These are phyloP conservation scores for Ypsolopha scabrella DNA, from an alignment of 2,888 invertebrate genomes.

Conservation along the genomic window DNA sequence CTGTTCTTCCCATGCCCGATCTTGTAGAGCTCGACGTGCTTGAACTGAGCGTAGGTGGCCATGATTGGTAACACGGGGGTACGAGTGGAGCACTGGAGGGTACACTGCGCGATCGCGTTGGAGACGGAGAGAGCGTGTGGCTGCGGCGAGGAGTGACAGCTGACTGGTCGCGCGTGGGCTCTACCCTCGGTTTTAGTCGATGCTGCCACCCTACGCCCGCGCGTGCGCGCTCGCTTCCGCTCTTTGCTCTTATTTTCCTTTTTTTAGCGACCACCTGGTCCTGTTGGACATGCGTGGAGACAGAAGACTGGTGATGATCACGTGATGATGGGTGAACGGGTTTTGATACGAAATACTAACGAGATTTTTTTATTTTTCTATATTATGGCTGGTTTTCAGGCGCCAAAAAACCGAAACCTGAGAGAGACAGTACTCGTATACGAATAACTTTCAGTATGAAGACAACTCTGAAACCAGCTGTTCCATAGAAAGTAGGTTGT, in stretches of 20 bases:
- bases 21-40: constrained; percentile 94
- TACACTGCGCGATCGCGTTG: constrained; percentile 33
- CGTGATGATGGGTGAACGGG: not conserved
- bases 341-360: not conserved
- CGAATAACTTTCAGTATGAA: too few relatives aligned
- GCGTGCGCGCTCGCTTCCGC: constrained; percentile 29
- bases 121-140: constrained; percentile 27
- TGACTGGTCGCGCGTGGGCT: constrained; percentile 63
- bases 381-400: too few relatives aligned
- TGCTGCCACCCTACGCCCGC: constrained; percentile 60
- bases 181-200: constrained; percentile 62
- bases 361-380: not conserved
- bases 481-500: too few relatives aligned
- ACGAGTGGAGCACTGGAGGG: constrained; percentile 20
- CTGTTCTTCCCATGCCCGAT: constrained; percentile 94
- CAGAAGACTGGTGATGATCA: not conserved
- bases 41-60: constrained; percentile 94
- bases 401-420: too few relatives aligned
- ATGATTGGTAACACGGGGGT: constrained; percentile 53
- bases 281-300: not conserved
- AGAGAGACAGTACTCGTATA: too few relatives aligned
- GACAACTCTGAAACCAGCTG: too few relatives aligned
- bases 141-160: constrained; percentile 48
- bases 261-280: not conserved
- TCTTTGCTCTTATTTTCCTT: constrained; percentile 1